A percentile compares a stretch with the other conserved stretches of the same genome.
phyloP scores from a whole-genome alignment of 2,113 vertebrate species.

The Pavo muticus region DNA sequence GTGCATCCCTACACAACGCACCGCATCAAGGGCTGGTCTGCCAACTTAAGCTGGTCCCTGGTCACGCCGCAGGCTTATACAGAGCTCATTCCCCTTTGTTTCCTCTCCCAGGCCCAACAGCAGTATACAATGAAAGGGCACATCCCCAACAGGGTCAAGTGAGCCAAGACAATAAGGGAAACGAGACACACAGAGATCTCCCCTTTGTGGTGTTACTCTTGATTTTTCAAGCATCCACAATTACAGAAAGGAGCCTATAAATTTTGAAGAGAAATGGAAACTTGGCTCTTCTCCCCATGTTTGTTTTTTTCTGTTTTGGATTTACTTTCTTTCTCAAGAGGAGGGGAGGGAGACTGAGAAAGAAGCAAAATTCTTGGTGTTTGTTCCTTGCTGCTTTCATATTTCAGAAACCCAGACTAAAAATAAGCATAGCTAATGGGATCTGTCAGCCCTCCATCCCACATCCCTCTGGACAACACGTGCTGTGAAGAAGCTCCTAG shows the following conservation, averaged over 20 bases:
- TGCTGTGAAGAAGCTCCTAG: not conserved
- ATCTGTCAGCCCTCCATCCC: not conserved
- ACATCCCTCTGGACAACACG: not conserved
- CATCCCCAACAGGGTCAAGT: conserved; percentile 31
- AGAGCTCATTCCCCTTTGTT: conserved; percentile 34
- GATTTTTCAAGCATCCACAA: conserved; percentile 28
- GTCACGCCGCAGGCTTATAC: not conserved
- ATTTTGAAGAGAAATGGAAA: conserved; percentile 81
- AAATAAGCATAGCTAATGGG: not conserved
- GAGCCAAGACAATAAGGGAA: conserved; percentile 31
- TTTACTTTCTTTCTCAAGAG: not conserved
- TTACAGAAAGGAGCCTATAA: conserved; percentile 62
- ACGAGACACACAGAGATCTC: not conserved
- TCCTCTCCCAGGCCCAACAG: not conserved
- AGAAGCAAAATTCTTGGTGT: not conserved
- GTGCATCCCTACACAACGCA: not conserved
- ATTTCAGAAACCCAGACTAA: not conserved
- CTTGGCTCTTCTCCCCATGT: not conserved
- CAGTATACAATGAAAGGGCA: conserved; percentile 30
- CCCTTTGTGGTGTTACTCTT: not conserved
- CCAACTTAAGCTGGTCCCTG: not conserved
- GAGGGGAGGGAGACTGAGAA: rapidly evolving
- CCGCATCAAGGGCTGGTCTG: not conserved
- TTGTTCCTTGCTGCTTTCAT: not conserved
- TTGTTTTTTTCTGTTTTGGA: not conserved